Percentiles rank a stretch among this genome's conserved stretches.
These are phyloP conservation scores for Bacillus rossius DNA, from an alignment of 1,140 invertebrate genomes.

Conservation along the genomic window DNA sequence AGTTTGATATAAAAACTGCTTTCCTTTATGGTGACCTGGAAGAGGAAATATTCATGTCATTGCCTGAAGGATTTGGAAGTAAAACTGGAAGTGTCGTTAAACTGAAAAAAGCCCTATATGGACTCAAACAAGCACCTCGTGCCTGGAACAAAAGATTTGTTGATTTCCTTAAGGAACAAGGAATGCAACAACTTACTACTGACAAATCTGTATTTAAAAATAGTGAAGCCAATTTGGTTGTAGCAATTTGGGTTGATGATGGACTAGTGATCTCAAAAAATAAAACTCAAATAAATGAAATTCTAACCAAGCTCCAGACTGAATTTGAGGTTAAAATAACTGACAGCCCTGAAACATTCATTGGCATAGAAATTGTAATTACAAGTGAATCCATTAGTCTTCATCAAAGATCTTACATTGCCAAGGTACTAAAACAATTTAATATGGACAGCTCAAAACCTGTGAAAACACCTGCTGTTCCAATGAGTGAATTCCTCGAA, in stretches of 20 bases:
- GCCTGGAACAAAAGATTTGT: constrained; percentile 35
- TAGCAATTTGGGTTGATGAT: no score
- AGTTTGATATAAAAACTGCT: constrained; percentile 36
- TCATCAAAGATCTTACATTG: constrained; percentile 24
- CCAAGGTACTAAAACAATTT: constrained; percentile 22
- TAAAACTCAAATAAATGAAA: no score
- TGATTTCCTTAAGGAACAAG: neutral
- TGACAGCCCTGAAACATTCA: no score
- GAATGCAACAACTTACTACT: no score
- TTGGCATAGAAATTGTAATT: no score
- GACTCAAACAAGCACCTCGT: constrained; percentile 40
- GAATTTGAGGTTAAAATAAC: no score
- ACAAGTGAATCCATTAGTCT: no score
- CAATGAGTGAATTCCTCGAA: neutral
- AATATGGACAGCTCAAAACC: constrained; percentile 19
- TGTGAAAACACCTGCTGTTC: constrained; percentile 17
- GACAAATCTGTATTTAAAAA: no score
- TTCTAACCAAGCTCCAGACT: no score
- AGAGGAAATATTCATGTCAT: constrained; percentile 40
- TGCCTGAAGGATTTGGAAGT: constrained; percentile 37
- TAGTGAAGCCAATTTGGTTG: no score
- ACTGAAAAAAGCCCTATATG: constrained; percentile 41
- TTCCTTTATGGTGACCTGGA: constrained; percentile 40
- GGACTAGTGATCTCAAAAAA: no score
- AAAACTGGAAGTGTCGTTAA: constrained; percentile 24